Conservation (phyloP, 92 coral and sea anemone species). For the Epizoanthus rinbou region DNA sequence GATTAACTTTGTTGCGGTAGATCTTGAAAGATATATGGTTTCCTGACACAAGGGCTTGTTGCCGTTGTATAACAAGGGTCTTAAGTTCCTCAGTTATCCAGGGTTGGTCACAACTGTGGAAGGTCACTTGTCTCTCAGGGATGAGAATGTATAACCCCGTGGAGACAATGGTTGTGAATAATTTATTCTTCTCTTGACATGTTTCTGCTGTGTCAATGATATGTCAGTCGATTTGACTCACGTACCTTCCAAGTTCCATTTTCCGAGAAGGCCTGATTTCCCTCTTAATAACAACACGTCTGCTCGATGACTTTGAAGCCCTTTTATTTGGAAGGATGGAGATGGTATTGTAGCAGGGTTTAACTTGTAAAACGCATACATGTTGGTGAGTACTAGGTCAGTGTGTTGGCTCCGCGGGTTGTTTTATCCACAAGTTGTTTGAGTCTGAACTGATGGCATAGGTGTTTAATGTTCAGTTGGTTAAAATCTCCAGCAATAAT, state of each 20-base stretch:
- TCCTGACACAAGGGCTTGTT: constrained; percentile 15
- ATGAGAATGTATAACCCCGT: constrained; percentile 27
- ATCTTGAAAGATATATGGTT: not conserved
- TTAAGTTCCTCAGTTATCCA: constrained; percentile 35
- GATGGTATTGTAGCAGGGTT: constrained; percentile 15
- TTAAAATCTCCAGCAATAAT: not conserved
- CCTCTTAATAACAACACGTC: constrained; percentile 25
- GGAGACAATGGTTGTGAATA: constrained; percentile 18
- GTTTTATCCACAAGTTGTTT: constrained; percentile 36
- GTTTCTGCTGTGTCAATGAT: not conserved
- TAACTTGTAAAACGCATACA: not conserved
- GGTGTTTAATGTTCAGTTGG: not conserved
- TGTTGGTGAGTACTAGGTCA: constrained; percentile 38
- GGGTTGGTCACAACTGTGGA: constrained; percentile 17
- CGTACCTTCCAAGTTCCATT: constrained; percentile 10
- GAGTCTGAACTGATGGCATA: constrained; percentile 26
- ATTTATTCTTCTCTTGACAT: constrained; percentile 13
- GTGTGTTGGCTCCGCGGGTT: constrained; percentile 7
- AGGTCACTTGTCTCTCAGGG: constrained; percentile 25
- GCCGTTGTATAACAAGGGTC: constrained; percentile 24
- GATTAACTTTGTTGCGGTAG: constrained; percentile 32
- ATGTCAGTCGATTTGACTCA: constrained; percentile 15
- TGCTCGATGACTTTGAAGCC: not conserved
- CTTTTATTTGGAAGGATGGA: constrained; percentile 11
- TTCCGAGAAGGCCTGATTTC: not conserved